Evolutionary conservation across 30 jellyfish, hydroid and myxozoan genomes (phyloP).

Genomic region (Pelagia noctiluca): DNA sequence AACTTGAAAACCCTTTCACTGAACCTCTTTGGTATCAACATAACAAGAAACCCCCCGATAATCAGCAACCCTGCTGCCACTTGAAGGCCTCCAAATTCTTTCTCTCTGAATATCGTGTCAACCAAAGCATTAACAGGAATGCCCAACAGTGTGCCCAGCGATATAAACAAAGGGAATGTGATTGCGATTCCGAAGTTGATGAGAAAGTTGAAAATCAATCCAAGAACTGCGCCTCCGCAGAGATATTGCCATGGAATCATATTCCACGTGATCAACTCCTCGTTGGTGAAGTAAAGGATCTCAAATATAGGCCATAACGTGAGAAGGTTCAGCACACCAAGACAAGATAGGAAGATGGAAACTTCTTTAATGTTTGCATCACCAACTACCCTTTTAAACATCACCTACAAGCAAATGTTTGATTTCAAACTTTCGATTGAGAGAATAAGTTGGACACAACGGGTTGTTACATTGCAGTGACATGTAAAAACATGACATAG

Average conservation of each 20-base stretch:
- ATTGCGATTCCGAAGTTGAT: constrained; percentile 72
- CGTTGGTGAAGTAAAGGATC: constrained; percentile 47
- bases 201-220: constrained; percentile 66
- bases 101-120: constrained; percentile 49
- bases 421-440: no score
- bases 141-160: constrained; percentile 73
- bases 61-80: constrained; percentile 59
- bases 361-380: constrained; percentile 42
- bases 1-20: neutral
- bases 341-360: constrained; percentile 50
- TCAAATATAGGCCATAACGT: constrained; percentile 56
- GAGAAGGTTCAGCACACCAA: constrained; percentile 45
- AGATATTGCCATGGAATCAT: constrained; percentile 66
- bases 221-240: constrained; percentile 58
- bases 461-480: no score
- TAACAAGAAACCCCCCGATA: constrained; percentile 55
- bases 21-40: constrained; percentile 52
- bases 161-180: constrained; percentile 75
- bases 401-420: constrained; percentile 53
- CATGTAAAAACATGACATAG: no score
- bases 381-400: constrained; percentile 77
- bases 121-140: constrained; percentile 73
- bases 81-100: constrained; percentile 54
- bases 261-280: constrained; percentile 54
- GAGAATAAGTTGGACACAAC: no score